phyloP scores from a whole-genome alignment of 1,140 invertebrate species.

The Lordiphosa clarofinis region DNA sequence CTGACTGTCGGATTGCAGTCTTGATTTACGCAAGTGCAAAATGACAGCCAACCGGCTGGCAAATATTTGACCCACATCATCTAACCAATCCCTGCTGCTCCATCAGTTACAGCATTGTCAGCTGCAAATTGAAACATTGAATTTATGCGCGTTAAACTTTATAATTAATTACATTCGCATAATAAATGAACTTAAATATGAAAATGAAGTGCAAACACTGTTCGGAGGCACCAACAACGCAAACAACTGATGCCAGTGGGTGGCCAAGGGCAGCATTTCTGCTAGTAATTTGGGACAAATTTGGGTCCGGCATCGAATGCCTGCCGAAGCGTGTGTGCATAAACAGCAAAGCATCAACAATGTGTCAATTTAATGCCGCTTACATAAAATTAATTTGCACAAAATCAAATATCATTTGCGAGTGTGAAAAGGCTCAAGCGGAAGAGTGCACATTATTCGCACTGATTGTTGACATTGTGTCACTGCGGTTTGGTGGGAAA shows the following conservation, averaged over 20 bases:
- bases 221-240: conserved; percentile 4
- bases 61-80: conserved; percentile 28
- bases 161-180: conserved; percentile 74
- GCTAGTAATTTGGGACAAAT: conserved; percentile 7
- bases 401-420: conserved; percentile 68
- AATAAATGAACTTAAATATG: conserved; percentile 76
- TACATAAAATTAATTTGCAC: conserved; percentile 63
- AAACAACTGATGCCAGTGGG: conserved; percentile 4
- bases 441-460: conserved; percentile 2
- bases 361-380: conserved; percentile 42
- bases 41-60: conserved; percentile 42
- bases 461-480: conserved; percentile 41
- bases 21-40: conserved; percentile 36
- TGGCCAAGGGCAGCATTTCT: conserved; percentile 1
- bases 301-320: conserved; percentile 14
- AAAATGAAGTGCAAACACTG: conserved; percentile 67
- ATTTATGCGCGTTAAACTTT: conserved; percentile 59
- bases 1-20: conserved; percentile 18
- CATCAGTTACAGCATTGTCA: conserved; percentile 14
- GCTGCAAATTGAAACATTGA: conserved; percentile 42
- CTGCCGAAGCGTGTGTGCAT: conserved; percentile 10
- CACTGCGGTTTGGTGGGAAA: conserved; percentile 37
- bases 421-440: conserved; percentile 14
- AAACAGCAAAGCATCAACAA: conserved; percentile 4
- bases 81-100: conserved; percentile 6